Evolutionary conservation across 2,888 invertebrate species (phyloP).

Genomic region (Phyllotreta striolata): DNA sequence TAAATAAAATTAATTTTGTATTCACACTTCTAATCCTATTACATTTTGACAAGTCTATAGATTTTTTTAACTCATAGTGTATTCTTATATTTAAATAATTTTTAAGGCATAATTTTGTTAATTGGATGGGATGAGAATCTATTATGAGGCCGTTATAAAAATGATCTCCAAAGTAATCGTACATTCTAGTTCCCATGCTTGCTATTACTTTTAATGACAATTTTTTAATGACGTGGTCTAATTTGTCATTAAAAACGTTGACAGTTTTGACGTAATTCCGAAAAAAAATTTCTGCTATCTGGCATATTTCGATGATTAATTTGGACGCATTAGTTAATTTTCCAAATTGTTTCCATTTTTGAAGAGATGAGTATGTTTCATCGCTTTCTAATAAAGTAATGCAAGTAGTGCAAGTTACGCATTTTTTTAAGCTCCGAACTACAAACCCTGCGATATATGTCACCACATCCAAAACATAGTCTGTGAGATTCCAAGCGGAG

Average conservation of each 20-base stretch:
- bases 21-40: background rate
- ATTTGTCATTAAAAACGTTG: background rate
- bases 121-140: background rate
- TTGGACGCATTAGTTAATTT: background rate
- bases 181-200: background rate
- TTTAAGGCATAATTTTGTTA: background rate
- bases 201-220: background rate
- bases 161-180: background rate
- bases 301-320: slow-evolving; percentile 1
- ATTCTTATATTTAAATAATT: slow-evolving; percentile 4
- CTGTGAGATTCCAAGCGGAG: too few species aligned
- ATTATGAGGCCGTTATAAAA: background rate
- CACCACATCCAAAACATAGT: background rate
- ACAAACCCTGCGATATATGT: background rate
- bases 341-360: background rate
- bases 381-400: background rate
- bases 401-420: background rate
- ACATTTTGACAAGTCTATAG: background rate
- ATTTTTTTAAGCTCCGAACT: background rate
- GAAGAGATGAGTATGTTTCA: background rate
- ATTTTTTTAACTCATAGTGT: background rate
- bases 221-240: background rate
- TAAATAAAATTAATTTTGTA: slow-evolving; percentile 6
- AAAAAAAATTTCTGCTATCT: background rate
- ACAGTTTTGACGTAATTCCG: background rate